Conservation (phyloP, 1,140 invertebrate species). For the Cyphomyrmex costatus region DNA sequence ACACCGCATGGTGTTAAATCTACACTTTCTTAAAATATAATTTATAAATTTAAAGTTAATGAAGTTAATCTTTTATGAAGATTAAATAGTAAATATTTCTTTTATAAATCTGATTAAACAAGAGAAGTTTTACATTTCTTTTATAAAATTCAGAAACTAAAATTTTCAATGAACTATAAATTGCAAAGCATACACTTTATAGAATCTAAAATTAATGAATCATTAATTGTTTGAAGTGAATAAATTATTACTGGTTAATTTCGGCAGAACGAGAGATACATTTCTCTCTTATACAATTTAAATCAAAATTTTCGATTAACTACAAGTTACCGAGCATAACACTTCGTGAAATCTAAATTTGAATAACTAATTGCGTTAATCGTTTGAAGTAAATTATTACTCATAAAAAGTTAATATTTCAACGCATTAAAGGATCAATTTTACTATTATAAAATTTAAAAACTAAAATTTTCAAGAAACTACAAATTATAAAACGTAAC, state of each 20-base stretch:
- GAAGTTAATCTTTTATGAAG: too few relatives aligned
- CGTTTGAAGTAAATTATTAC: not conserved
- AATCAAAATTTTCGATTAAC: not conserved
- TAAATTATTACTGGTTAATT: not conserved
- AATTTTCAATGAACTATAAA: not conserved
- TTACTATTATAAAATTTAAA: not conserved
- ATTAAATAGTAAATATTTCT: too few relatives aligned
- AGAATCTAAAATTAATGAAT: not conserved
- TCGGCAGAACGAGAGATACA: not conserved
- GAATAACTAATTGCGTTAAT: not conserved
- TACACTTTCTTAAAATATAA: too few relatives aligned
- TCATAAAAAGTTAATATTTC: not conserved
- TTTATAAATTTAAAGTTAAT: not conserved
- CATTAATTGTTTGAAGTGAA: not conserved
- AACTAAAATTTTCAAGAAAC: not conserved
- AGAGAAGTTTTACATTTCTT: too few relatives aligned
- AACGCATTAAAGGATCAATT: not conserved
- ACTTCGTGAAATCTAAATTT: not conserved
- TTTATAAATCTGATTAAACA: too few relatives aligned
- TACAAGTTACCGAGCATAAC: not conserved
- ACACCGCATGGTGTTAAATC: too few relatives aligned
- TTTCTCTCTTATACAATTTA: not conserved
- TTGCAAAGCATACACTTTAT: not conserved
- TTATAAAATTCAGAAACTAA: not conserved
- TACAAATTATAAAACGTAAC: not conserved